Conservation (phyloP, 2,113 vertebrate genomes). For the Mormoops blainvillei region DNA sequence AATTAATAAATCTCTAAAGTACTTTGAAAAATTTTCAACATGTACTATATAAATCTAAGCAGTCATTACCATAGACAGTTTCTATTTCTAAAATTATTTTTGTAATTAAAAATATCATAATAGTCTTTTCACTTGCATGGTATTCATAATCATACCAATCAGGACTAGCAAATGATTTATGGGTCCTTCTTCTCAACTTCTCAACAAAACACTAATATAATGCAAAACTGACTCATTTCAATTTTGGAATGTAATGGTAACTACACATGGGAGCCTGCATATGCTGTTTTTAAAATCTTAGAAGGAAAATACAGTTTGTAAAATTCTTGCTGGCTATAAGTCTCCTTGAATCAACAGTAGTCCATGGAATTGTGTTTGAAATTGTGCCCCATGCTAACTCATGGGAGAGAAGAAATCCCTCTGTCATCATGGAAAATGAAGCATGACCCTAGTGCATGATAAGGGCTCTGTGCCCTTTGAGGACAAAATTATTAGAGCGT, state of each 20-base stretch:
- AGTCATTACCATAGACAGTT: background rate
- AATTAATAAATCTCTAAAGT: background rate
- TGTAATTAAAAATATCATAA: slow-evolving; percentile 18
- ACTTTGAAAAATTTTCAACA: slow-evolving; percentile 35
- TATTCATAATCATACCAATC: background rate
- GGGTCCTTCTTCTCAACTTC: background rate
- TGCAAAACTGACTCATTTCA: background rate
- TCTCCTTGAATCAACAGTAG: background rate
- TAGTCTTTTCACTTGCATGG: background rate
- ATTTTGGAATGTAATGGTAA: background rate
- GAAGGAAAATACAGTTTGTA: background rate
- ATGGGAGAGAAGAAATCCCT: background rate
- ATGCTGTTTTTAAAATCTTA: background rate
- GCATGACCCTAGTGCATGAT: background rate
- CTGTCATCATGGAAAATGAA: background rate
- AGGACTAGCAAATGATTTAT: background rate
- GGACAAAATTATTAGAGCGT: background rate
- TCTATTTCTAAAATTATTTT: slow-evolving; percentile 25
- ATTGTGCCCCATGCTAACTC: background rate
- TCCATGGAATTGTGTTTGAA: background rate
- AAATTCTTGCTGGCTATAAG: background rate
- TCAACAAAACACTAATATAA: slow-evolving; percentile 37
- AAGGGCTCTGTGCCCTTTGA: background rate
- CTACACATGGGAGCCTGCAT: background rate
- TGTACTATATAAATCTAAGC: background rate